These are phyloP conservation scores for Proterorhinus semilunaris DNA, from an alignment of 2,113 vertebrate genomes.

Conservation along the genomic window DNA sequence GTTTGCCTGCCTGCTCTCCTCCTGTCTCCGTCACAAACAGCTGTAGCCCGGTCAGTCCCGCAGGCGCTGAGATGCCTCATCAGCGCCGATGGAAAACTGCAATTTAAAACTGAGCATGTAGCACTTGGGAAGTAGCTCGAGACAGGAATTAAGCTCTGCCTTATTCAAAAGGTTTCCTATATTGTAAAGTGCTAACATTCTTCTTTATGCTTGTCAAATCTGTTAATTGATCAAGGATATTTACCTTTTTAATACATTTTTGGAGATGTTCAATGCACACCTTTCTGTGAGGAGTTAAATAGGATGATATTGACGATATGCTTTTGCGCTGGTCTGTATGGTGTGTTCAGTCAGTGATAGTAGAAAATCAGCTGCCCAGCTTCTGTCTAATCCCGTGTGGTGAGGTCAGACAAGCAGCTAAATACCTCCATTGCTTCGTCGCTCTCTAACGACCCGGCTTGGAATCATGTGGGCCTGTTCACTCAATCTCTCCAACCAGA, in stretches of 20 bases:
- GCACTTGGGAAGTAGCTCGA: constrained; percentile 10
- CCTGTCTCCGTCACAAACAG: constrained; percentile 50
- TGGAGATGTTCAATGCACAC: too few species aligned
- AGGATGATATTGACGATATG: too few species aligned
- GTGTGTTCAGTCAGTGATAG: constrained; percentile 12
- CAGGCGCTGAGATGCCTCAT: constrained; percentile 38
- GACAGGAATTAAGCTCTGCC: constrained; percentile 7
- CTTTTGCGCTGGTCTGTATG: too few species aligned
- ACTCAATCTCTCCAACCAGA: constrained; percentile 18
- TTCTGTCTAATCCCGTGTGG: constrained; percentile 35
- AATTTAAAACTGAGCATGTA: constrained; percentile 39
- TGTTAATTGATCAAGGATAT: too few species aligned
- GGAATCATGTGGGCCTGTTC: constrained; percentile 43
- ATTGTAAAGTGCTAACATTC: neutral
- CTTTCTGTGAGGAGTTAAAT: too few species aligned
- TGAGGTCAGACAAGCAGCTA: constrained; percentile 32
- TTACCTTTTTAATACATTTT: too few species aligned
- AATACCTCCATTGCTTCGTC: constrained; percentile 30
- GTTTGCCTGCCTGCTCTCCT: constrained; percentile 41
- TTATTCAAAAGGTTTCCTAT: neutral
- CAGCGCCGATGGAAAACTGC: constrained; percentile 40
- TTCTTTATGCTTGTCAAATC: too few species aligned
- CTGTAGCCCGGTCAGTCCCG: constrained; percentile 42
- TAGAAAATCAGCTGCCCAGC: constrained; percentile 12
- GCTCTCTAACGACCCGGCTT: constrained; percentile 29